Evolutionary conservation across 2,888 invertebrate genomes (phyloP).

Genomic region (Amphimallon solstitiale): DNA sequence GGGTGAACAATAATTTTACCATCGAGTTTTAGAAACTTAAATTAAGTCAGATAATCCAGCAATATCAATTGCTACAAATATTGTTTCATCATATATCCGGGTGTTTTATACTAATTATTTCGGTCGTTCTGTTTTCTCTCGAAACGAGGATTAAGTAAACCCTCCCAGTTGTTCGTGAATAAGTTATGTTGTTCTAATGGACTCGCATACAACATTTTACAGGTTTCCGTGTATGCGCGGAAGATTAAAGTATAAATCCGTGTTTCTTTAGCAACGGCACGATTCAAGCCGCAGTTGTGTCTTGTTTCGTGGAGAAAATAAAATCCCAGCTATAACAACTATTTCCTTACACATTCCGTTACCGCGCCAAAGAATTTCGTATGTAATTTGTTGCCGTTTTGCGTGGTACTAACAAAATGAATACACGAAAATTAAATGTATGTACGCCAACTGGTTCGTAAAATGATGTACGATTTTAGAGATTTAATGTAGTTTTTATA

Average conservation of each 20-base stretch:
- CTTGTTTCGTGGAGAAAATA: slow-evolving; percentile 9
- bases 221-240: slow-evolving; percentile 43
- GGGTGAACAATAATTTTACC: no score
- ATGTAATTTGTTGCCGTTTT: neutral
- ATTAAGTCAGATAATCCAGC: no score
- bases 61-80: slow-evolving; percentile 10
- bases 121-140: slow-evolving; percentile 11
- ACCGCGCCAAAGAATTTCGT: neutral
- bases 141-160: slow-evolving; percentile 18
- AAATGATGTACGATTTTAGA: no score
- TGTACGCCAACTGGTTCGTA: no score
- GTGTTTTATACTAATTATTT: slow-evolving; percentile 23
- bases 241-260: slow-evolving; percentile 56
- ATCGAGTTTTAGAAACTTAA: no score
- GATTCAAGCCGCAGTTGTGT: slow-evolving; percentile 41
- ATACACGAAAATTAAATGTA: neutral
- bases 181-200: slow-evolving; percentile 48
- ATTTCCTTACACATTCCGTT: slow-evolving; percentile 8
- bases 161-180: slow-evolving; percentile 23
- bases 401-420: neutral
- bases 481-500: neutral
- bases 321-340: slow-evolving; percentile 16
- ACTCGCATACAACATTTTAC: slow-evolving; percentile 50
- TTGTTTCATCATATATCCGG: neutral
- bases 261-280: slow-evolving; percentile 58